A percentile compares a stretch with the other conserved stretches of the same genome.
Evolutionary conservation across 2,797 vertebrate genomes (phyloP).

Genomic region (Myiotriccus ornatus): DNA sequence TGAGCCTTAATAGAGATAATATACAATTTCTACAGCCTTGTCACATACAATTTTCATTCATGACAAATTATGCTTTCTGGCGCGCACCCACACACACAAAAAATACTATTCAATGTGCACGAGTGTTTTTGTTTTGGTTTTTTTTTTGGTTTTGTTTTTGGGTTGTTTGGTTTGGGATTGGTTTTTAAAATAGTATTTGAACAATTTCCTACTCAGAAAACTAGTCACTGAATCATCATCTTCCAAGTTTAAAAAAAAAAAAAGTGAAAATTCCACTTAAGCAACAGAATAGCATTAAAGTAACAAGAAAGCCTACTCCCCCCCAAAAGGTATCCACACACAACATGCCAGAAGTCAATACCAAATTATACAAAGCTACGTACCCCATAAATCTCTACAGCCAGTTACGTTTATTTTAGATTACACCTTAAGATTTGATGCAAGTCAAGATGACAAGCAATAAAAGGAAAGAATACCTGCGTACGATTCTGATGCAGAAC

Average conservation of each 20-base stretch:
- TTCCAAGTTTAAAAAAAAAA: slow-evolving; percentile 74
- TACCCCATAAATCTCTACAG: slow-evolving; percentile 64
- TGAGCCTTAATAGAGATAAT: slow-evolving; percentile 82
- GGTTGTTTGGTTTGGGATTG: slow-evolving; percentile 61
- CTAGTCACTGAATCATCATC: slow-evolving; percentile 85
- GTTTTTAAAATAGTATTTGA: slow-evolving; percentile 49
- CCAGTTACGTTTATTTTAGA: slow-evolving; percentile 37
- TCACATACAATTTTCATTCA: slow-evolving; percentile 82
- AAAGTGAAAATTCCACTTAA: slow-evolving; percentile 80
- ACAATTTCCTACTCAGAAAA: slow-evolving; percentile 81
- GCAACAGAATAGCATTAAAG: slow-evolving; percentile 81
- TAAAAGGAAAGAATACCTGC: slow-evolving; percentile 81
- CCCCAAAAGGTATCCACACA: slow-evolving; percentile 71
- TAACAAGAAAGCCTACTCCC: slow-evolving; percentile 75
- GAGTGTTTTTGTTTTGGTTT: slow-evolving; percentile 73
- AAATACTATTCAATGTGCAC: slow-evolving; percentile 78
- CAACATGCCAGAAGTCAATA: slow-evolving; percentile 79
- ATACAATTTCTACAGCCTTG: slow-evolving; percentile 83
- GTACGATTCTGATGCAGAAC: slow-evolving; percentile 88
- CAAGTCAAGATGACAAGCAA: slow-evolving; percentile 25
- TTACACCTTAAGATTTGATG: slow-evolving; percentile 20
- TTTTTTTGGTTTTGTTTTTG: slow-evolving; percentile 46
- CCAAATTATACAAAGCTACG: slow-evolving; percentile 66
- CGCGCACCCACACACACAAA: slow-evolving; percentile 78
- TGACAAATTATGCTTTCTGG: slow-evolving; percentile 79